A percentile compares a stretch with the other conserved stretches of the same genome.
phyloP scores from a whole-genome alignment of 2,113 vertebrate genomes.

The Petroica traversi region DNA sequence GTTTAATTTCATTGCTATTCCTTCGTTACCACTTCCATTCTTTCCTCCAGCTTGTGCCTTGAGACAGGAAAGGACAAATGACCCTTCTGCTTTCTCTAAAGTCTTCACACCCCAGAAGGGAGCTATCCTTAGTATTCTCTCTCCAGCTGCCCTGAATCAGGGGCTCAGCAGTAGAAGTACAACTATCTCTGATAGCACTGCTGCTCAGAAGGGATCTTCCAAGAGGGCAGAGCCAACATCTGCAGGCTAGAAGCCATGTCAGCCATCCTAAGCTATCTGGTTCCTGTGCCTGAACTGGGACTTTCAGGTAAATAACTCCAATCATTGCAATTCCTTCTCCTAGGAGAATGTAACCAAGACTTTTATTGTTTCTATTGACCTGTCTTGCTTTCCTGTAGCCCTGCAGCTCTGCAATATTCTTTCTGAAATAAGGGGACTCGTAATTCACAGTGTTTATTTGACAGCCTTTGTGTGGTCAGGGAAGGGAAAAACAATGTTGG shows the following conservation, averaged over 20 bases:
- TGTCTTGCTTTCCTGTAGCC: slow-evolving; percentile 1
- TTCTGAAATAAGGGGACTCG: not conserved
- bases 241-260: not conserved
- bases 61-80: not conserved
- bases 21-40: not conserved
- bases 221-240: not conserved
- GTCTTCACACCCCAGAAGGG: not conserved
- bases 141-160: not conserved
- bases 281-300: not conserved
- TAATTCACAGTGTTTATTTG: slow-evolving; percentile 35
- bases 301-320: slow-evolving; percentile 15
- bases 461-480: not conserved
- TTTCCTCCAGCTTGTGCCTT: not conserved
- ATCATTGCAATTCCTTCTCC: slow-evolving; percentile 5
- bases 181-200: not conserved
- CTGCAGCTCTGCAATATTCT: slow-evolving; percentile 3
- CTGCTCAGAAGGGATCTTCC: not conserved
- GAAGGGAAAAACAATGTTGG: not conserved
- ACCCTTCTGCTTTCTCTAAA: not conserved
- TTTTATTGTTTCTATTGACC: slow-evolving; percentile 23
- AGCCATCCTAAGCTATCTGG: not conserved
- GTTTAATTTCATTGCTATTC: not conserved
- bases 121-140: not conserved
- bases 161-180: not conserved
- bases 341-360: slow-evolving; percentile 5